Conservation (phyloP, 2,113 vertebrate genomes). For the Ciconia stormi region DNA sequence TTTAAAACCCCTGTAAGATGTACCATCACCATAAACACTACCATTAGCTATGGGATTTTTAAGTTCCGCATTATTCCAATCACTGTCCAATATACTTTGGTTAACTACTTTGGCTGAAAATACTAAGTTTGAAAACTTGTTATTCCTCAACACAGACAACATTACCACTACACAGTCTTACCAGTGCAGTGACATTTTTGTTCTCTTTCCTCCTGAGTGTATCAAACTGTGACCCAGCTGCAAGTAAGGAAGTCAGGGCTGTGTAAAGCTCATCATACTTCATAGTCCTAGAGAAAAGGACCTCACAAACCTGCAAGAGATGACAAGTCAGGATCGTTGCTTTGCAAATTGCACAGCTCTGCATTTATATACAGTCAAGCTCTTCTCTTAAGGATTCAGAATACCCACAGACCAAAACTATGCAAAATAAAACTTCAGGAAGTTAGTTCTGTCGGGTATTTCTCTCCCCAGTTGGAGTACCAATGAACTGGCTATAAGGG, state of each 20-base stretch:
- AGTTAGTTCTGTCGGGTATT: neutral
- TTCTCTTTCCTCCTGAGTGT: constrained; percentile 89
- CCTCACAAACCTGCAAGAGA: constrained; percentile 86
- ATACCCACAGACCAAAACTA: neutral
- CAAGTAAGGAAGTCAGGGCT: constrained; percentile 86
- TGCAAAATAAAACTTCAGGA: neutral
- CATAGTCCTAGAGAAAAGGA: constrained; percentile 85
- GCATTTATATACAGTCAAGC: neutral
- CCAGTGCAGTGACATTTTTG: constrained; percentile 88
- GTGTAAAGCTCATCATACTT: constrained; percentile 91
- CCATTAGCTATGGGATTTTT: neutral
- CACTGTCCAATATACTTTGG: neutral
- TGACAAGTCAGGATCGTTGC: neutral
- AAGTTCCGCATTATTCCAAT: neutral
- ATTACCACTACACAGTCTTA: constrained; percentile 41
- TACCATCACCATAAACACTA: accelerated
- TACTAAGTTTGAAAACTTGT: neutral
- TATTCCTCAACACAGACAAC: neutral
- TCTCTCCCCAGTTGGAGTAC: neutral
- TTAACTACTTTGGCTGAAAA: neutral
- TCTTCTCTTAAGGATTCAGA: neutral
- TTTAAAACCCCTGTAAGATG: neutral
- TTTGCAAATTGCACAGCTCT: neutral
- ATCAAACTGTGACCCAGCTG: constrained; percentile 93
- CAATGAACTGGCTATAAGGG: neutral